A percentile compares a stretch with the other conserved stretches of the same genome.
Evolutionary conservation across 2,888 invertebrate species (phyloP).

Genomic region (Gnatocerus cornutus): DNA sequence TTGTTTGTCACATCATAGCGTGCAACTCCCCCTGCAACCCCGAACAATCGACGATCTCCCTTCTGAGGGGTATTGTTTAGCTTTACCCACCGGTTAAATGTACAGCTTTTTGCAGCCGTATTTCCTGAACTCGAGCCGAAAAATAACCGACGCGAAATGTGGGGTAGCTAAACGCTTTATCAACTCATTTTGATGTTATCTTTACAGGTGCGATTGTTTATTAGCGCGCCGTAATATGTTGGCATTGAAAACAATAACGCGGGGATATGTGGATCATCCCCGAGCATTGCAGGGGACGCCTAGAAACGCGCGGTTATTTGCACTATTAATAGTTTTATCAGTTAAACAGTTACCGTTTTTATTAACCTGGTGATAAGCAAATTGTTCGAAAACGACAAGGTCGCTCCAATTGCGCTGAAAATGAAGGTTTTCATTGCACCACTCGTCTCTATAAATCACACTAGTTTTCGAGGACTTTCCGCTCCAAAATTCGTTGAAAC

Average conservation of each 20-base stretch:
- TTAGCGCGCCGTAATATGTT: slow-evolving; percentile 23
- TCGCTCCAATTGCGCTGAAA: background rate
- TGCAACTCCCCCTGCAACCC: slow-evolving; percentile 25
- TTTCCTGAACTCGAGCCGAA: slow-evolving; percentile 22
- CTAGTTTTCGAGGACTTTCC: slow-evolving; percentile 53
- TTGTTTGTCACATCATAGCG: slow-evolving; percentile 38
- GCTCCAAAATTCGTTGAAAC: slow-evolving; percentile 32
- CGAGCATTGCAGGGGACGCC: no score
- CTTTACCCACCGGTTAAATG: slow-evolving; percentile 42
- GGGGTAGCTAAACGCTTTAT: slow-evolving; percentile 15
- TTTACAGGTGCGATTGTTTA: slow-evolving; percentile 35
- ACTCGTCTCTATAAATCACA: background rate
- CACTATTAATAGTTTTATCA: background rate
- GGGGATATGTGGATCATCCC: slow-evolving; percentile 12
- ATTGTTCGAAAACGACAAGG: background rate
- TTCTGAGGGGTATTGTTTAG: slow-evolving; percentile 30
- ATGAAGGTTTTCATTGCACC: background rate
- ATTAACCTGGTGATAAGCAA: background rate
- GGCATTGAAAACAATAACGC: slow-evolving; percentile 29
- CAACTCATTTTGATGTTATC: slow-evolving; percentile 26
- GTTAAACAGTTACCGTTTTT: background rate
- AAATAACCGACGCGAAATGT: slow-evolving; percentile 34
- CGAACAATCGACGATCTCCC: slow-evolving; percentile 34
- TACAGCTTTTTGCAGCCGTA: slow-evolving; percentile 23
- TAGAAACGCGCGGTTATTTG: no score